Evolutionary conservation across 2,113 vertebrate genomes (phyloP), one percentile per base, ranked within the genome.

Genomic region (Arothron firmamentum): DNA sequence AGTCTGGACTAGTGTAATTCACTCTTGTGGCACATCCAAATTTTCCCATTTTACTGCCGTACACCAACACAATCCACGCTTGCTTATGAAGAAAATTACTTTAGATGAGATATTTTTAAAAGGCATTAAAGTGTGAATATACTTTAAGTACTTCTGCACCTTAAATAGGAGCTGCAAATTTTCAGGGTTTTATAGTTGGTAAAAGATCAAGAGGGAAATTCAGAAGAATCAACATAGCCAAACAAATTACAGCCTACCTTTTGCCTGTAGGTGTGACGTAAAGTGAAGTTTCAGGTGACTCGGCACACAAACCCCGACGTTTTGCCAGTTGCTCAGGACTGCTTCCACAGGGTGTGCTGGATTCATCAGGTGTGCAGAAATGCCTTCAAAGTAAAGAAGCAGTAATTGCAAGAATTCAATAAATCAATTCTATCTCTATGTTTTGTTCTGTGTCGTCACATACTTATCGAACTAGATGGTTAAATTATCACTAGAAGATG

Each of bases 221-320:
- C n/a, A 17, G 5, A 16, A 47, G 5, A n/a, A 13, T n/a, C 45
- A 16, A n/a, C 15, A 3, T 13, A n/a, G 15, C 10, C 5, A n/a
- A 6, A 47, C n/a, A 49, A n/a, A 9, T n/a, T 5, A 13, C 5
- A 76, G 5, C 48, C 19, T 77, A 64, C 14, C 78, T 89, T 62
- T 47, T 54, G 38, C 85, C 88, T 67, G 94, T 90, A 5, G 96
- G 95, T 0, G 95, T 96, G 25, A 96, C 96, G 78, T 93, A 96
- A 16, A 97, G 88, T 0, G 25, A 28, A 28, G 92, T 94, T 81
- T 95, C 93, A 68, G 93, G 59, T 1, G 95, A 94, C 10, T 94
- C 92, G 0, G 83, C 72, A 7, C 86, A 87, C 0, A 66, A 65
- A 3, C 88, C 85, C 3, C 74, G 72, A 0, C 66, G 90, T 74